A percentile compares a stretch with the other conserved stretches of the same genome.
phyloP scores from a whole-genome alignment of 2,113 vertebrate genomes.

The Halcyon senegalensis region DNA sequence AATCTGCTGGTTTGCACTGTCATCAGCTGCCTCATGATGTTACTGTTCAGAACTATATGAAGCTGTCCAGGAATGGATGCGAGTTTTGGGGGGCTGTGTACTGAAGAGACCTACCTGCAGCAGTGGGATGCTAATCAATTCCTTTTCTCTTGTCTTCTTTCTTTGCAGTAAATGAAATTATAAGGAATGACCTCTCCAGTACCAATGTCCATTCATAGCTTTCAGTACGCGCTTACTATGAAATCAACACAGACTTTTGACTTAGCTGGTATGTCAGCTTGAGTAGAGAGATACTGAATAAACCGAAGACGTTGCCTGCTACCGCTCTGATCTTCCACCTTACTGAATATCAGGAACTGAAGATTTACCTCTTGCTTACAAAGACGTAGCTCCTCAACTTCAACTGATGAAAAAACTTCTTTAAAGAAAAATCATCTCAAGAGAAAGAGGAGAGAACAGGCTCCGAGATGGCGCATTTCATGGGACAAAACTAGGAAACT shows the following conservation, averaged over 20 bases:
- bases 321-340: slow-evolving; percentile 52
- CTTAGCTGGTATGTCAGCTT: background rate
- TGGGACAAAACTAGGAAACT: slow-evolving; percentile 56
- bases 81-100: background rate
- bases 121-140: background rate
- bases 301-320: slow-evolving; percentile 25
- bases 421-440: slow-evolving; percentile 69
- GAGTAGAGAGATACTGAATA: background rate
- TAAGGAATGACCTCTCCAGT: slow-evolving; percentile 95
- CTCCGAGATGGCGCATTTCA: background rate
- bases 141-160: slow-evolving; percentile 64
- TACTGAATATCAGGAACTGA: slow-evolving; percentile 43
- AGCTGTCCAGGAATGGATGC: background rate
- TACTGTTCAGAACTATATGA: background rate
- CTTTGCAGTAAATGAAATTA: slow-evolving; percentile 95
- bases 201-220: slow-evolving; percentile 81
- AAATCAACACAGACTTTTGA: background rate
- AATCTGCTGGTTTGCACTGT: slow-evolving; percentile 2
- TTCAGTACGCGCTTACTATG: background rate
- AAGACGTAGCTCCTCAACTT: slow-evolving; percentile 4
- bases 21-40: background rate
- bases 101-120: background rate
- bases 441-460: background rate
- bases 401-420: background rate
- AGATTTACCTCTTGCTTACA: background rate